Percentiles rank a stretch among this genome's conserved stretches.
Evolutionary conservation across 2,888 invertebrate species (phyloP).

Genomic region (Pachliopta kotzebuea): DNA sequence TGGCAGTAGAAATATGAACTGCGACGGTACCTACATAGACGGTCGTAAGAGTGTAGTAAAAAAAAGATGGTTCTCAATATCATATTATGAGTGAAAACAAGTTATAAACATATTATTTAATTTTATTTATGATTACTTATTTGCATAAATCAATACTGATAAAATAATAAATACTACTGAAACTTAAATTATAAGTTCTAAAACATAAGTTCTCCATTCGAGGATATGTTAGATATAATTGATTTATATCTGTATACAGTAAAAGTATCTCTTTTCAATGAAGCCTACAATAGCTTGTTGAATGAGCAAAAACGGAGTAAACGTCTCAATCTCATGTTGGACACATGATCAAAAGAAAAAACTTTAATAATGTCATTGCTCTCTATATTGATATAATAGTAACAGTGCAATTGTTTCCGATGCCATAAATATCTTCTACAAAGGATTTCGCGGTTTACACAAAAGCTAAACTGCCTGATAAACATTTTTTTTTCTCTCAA

Average conservation of each 20-base stretch:
- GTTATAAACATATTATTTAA: no score
- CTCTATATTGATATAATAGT: constrained; percentile 78
- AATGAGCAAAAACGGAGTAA: constrained; percentile 51
- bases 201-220: not conserved
- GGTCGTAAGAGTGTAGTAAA: no score
- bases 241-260: constrained; percentile 5
- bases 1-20: no score
- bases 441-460: constrained; percentile 78
- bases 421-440: constrained; percentile 77
- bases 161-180: not conserved
- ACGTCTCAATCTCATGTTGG: constrained; percentile 63
- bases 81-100: no score
- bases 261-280: constrained; percentile 14
- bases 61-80: no score
- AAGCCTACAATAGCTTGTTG: constrained; percentile 38
- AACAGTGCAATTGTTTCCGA: constrained; percentile 78
- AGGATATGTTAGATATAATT: not conserved
- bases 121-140: no score
- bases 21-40: no score
- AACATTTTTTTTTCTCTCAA: constrained; percentile 73
- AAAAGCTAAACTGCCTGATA: constrained; percentile 79
- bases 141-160: no score
- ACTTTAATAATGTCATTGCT: constrained; percentile 72
- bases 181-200: not conserved
- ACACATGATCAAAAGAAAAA: constrained; percentile 51